Conservation (phyloP, 1,140 invertebrate species). For the Drosophila mayri region DNA sequence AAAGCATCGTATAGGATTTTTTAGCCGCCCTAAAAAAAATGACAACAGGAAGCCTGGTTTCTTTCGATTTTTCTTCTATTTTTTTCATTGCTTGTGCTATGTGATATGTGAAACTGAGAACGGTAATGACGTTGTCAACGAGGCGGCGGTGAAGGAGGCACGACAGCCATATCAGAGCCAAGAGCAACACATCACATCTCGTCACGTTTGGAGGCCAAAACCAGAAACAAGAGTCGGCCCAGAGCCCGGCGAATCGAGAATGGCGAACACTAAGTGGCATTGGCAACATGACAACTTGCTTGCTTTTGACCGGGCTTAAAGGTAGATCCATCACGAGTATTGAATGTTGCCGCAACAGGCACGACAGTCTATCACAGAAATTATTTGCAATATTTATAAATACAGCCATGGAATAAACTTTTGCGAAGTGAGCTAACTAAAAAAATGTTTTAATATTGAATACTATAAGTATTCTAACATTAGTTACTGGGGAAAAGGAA, state of each 20-base stretch:
- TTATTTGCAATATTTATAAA: slow-evolving; percentile 8
- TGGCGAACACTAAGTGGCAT: slow-evolving; percentile 24
- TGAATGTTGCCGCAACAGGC: slow-evolving; percentile 18
- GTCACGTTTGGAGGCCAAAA: slow-evolving; percentile 27
- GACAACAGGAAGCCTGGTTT: slow-evolving; percentile 23
- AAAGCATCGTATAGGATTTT: slow-evolving; percentile 18
- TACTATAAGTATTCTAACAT: background rate
- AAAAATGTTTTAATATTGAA: no score
- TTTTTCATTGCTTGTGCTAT: slow-evolving; percentile 66
- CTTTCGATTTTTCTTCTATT: slow-evolving; percentile 17
- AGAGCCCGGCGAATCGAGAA: slow-evolving; percentile 8
- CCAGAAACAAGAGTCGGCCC: slow-evolving; percentile 42
- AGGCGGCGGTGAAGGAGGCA: slow-evolving; percentile 11
- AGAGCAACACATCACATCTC: slow-evolving; percentile 29
- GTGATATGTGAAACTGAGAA: slow-evolving; percentile 82
- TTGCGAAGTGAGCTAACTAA: background rate
- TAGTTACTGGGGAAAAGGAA: background rate
- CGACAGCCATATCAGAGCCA: slow-evolving; percentile 18
- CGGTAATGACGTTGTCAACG: slow-evolving; percentile 82
- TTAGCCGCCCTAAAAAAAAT: slow-evolving; percentile 1
- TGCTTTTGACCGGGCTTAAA: slow-evolving; percentile 28
- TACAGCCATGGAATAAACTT: no score
- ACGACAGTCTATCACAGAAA: background rate
- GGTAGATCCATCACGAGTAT: slow-evolving; percentile 23
- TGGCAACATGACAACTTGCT: slow-evolving; percentile 45